Conservation (phyloP, 2,797 vertebrate genomes). For the Alauda arvensis region DNA sequence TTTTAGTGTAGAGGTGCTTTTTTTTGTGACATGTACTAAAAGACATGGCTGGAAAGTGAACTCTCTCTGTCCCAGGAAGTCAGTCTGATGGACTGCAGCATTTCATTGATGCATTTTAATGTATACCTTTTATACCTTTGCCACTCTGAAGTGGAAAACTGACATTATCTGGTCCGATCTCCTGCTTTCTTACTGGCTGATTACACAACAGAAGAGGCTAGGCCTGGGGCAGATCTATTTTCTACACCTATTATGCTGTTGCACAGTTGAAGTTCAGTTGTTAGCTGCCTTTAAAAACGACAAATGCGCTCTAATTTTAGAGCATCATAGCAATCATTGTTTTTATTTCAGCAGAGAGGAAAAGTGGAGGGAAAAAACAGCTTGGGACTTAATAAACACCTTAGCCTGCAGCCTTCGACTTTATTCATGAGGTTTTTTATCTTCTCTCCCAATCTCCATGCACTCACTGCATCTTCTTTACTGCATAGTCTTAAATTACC, state of each 20-base stretch:
- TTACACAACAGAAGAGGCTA: conserved; percentile 44
- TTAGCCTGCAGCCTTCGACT: conserved; percentile 73
- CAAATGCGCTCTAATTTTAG: conserved; percentile 71
- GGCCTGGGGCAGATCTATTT: conserved; percentile 50
- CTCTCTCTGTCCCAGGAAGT: neutral
- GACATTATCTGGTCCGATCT: conserved; percentile 10
- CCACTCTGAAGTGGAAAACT: conserved; percentile 29
- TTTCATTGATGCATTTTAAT: conserved; percentile 38
- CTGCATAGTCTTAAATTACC: conserved; percentile 75
- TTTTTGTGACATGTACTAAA: neutral
- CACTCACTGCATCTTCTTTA: conserved; percentile 70
- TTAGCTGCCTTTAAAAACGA: conserved; percentile 60
- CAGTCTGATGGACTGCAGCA: neutral
- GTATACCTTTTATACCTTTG: conserved; percentile 34
- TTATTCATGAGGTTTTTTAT: conserved; percentile 79
- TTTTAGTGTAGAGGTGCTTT: neutral
- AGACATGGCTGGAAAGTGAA: neutral
- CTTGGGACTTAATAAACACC: conserved; percentile 78
- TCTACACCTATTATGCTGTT: conserved; percentile 34
- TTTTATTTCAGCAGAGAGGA: conserved; percentile 70
- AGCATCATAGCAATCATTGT: conserved; percentile 67
- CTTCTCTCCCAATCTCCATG: conserved; percentile 61
- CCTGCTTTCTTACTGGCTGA: conserved; percentile 32
- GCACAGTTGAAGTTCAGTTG: conserved; percentile 38
- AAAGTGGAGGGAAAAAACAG: conserved; percentile 68